Evolutionary conservation across 2,797 vertebrate species (phyloP).

Genomic region (Pteronotus mesoamericanus): DNA sequence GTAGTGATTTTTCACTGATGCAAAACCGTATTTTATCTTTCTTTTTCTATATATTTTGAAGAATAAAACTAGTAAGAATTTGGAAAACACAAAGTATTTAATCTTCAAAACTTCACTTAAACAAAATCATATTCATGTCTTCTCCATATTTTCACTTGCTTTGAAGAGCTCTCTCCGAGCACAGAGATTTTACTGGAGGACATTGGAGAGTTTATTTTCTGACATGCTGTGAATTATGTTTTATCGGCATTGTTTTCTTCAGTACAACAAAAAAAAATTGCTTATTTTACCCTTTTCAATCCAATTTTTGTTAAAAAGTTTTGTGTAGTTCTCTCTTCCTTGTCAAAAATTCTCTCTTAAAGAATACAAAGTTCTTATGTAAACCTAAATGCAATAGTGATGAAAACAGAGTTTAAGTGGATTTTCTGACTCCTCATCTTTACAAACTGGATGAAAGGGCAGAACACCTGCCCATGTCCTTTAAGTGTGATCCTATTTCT

Average conservation of each 20-base stretch:
- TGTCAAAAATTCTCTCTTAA: not conserved
- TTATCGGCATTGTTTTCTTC: slow-evolving; percentile 7
- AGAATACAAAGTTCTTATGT: not conserved
- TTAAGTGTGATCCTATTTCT: not conserved
- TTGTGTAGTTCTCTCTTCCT: not conserved
- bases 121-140: not conserved
- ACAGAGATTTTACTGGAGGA: not conserved
- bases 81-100: not conserved
- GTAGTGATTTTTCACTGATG: not conserved
- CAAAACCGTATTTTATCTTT: not conserved
- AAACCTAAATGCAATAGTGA: not conserved
- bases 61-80: not conserved
- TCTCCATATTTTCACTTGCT: not conserved
- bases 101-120: not conserved
- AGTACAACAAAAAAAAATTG: not conserved
- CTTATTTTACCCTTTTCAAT: not conserved
- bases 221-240: not conserved
- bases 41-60: not conserved
- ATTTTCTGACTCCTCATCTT: not conserved
- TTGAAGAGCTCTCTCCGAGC: not conserved
- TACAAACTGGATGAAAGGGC: not conserved
- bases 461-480: not conserved
- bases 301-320: not conserved
- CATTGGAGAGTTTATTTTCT: not conserved
- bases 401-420: not conserved